Evolutionary conservation across 2,797 vertebrate species (phyloP), one percentile per base, ranked within the genome.

Genomic region (Sciurus carolinensis): DNA sequence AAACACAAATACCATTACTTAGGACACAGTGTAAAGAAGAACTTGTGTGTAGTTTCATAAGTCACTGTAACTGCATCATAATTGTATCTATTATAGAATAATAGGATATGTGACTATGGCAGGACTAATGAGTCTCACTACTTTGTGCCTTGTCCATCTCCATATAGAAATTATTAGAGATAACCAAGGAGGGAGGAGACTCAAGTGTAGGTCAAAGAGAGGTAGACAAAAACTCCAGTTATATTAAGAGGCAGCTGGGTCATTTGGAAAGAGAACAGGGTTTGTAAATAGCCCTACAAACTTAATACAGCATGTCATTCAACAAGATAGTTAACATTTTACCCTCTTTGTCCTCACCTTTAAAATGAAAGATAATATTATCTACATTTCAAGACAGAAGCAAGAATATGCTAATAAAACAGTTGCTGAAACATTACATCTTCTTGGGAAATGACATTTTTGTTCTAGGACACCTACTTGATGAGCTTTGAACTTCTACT

Each of bases 51-150:
- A 59, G 17, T 66, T 81, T 85, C 15, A 22, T 44, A 87, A 77
- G 7, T 13, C 13, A 26, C 33, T 62, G 22, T 72, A 47, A 67
- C 42, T 86, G 89, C 24, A 50, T 9, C 26, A 28, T 50, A 30
- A 77, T 76, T 3, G 1, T 83, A 42, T 66, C 26, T 64, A 44
- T 80, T 26, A 50, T 1, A 72, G 17, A 89, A 6, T 14, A 91
- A 3, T 8, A n/a, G 11, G 17, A 10, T 44, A 44, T 14, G 8
- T 3, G 4, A 2, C 11, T 22, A 5, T 7, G 17, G 9, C 12
- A 66, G 33, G 47, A 71, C 15, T 86, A 52, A 92, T 54, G 64
- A 26, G 9, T 13, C 7, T 6, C 20, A 80, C 26, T 28, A 50
- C 15, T 67, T 64, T 1, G 15, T 87, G 1, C 12, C 30, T 20